Evolutionary conservation across 2,888 invertebrate species (phyloP), one percentile per base, ranked within the genome.

Genomic region (Nomada lathburiana): DNA sequence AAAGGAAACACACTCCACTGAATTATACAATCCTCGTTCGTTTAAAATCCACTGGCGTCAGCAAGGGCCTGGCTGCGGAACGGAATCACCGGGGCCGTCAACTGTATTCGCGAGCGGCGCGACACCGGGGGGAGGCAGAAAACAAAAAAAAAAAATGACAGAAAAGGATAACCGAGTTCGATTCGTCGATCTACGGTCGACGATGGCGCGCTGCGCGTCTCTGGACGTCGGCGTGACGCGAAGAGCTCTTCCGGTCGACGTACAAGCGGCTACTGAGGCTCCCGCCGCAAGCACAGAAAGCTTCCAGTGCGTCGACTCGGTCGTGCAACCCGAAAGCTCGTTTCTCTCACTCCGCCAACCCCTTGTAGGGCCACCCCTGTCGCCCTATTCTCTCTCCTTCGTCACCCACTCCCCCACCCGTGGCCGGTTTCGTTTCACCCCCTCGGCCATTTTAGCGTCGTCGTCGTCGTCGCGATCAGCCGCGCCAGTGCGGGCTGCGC

Each of bases 301-400:
- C 92, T 92, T 92, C 89, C 92, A 92, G 87, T 93, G 94, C 93
- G 93, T 93, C 93, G 93, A 93, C 93, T 93, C 93, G 89, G 90
- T 85, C 87, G 83, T 82, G 86, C 87, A 89, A 85, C 89, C 88
- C 82, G 88, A 90, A 91, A 91, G 90, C 91, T 84, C 81, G 79
- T 78, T 75, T 76, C 88, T 59, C 84, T 80, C 78, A 69, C 78
- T 69, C 36, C 13, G 69, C 76, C 50, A 20, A 47, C 60, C 72
- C 52, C 71, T 44, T n/a, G 18, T 23, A 13, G 20, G 5, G 29
- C 62, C 63, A 26, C 84, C 83, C 89, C 59, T 73, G 79, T 76
- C 53, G 62, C 74, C 65, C 80, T 74, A 63, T 74, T 73, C 80
- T 84, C 88, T 76, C 36, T 36, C 67, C 60, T 69, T 77, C 85